Evolutionary conservation across 2,797 vertebrate species (phyloP), one percentile per base, ranked within the genome.

Genomic region (Sebastes trivittatus): DNA sequence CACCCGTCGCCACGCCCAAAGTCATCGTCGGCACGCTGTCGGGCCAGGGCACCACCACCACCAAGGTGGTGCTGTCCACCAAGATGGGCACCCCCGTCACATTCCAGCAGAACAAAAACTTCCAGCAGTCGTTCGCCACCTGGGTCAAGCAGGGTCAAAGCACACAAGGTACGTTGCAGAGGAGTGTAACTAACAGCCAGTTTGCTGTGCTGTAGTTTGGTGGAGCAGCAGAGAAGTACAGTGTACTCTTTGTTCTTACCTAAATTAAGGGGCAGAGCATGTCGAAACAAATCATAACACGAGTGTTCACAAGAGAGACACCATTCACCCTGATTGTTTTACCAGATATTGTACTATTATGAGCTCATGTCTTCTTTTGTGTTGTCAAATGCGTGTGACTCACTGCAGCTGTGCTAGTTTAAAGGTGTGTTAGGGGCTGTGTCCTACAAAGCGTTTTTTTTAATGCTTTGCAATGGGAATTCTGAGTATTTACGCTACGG

Each of bases 61-160:
- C 98, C 73, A 99, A 99, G 94, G 97, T 99, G 88, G 96, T 99
- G 0, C 96, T 99, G 32, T 95, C 98, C 76, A 97, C 97, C 62
- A 99, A 99, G 94, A 96, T 99, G 87, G 97, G 97, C 29, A 97
- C 97, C 89, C 98, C 98, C 7, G 97, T 99, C 80, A 98, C 98
- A 96, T 99, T 99, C 97, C 98, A 99, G 81, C 98, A 97, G 92
- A 98, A 96, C 93, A 99, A 99, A 93, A 99, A 98, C 94, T 98
- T 99, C 93, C 98, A 99, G 83, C 98, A 99, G 55, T 98, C 97
- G 2, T 99, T 99, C 73, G 98, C 98, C 62, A 97, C 98, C 5
- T 99, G 98, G 98, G 97, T 99, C 92, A 98, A 99, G 81, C 98
- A 99, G 95, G 98, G 98, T 93, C 98, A 99, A 55, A 96, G 93